Evolutionary conservation across 2,888 invertebrate genomes (phyloP).

Genomic region (Onchidella celtica): DNA sequence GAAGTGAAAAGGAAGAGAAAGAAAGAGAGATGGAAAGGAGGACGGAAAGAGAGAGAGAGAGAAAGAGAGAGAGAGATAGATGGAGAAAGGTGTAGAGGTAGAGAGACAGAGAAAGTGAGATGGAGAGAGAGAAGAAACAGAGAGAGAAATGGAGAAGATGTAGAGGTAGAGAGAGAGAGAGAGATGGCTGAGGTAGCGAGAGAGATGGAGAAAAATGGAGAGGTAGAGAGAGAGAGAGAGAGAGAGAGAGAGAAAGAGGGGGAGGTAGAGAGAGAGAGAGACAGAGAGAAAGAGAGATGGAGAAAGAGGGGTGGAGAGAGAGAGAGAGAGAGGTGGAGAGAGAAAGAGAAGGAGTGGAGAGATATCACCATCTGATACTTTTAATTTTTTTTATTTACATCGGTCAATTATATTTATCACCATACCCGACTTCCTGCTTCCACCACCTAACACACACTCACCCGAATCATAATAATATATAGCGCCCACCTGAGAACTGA

Average conservation of each 20-base stretch:
- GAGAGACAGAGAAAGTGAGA: neutral
- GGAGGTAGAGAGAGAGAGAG: no score
- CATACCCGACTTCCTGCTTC: no score
- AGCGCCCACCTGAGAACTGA: no score
- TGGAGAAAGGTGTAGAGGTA: neutral
- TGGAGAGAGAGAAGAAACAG: slow-evolving; percentile 5
- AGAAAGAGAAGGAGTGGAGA: neutral
- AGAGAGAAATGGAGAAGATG: neutral
- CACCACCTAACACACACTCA: no score
- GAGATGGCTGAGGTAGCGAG: neutral
- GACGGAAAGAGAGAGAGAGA: neutral
- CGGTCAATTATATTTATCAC: no score
- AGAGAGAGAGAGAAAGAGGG: neutral
- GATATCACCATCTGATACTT: neutral
- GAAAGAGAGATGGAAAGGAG: neutral
- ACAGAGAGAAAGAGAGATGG: no score
- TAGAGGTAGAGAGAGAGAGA: neutral
- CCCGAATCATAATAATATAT: no score
- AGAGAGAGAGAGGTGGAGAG: slow-evolving; percentile 17
- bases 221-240: no score
- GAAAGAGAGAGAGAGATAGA: neutral
- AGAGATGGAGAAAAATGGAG: neutral
- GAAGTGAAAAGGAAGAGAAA: neutral
- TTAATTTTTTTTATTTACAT: no score
- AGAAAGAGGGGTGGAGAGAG: no score